Evolutionary conservation across 1,140 invertebrate species (phyloP), one percentile per base, ranked within the genome.

Genomic region (Ectropis grisescens): DNA sequence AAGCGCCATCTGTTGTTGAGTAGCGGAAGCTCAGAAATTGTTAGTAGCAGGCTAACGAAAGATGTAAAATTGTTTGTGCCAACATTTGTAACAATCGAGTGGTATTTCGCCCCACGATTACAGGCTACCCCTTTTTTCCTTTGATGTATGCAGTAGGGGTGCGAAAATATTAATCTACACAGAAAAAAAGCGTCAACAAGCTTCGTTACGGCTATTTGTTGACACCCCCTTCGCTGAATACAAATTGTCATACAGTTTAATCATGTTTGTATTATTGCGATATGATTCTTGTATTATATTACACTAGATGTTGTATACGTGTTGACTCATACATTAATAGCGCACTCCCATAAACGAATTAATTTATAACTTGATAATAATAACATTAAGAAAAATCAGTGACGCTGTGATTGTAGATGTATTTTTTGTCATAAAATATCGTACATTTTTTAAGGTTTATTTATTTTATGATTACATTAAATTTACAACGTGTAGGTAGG

Each of bases 11-110:
- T 79, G 59, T 66, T 59, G 67, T 65, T 28, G 57, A 61, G 56
- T 70, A 68, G 67, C 34, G 31, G 46, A 56, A 59, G 41, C 50
- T 61, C 51, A 42, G 58, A 58, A 64, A 74, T n/a, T n/a, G n/a
- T n/a, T n/a, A n/a, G n/a, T n/a, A n/a, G n/a, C n/a, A n/a, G n/a
- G n/a, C n/a, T n/a, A n/a, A n/a, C n/a, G n/a, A n/a, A n/a, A n/a
- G n/a, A 68, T 71, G 64, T 74, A 79, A 26, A 79, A 79, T 72
- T 64, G 65, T 74, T 74, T 70, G 74, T 74, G 74, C 71, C 74
- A 76, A 76, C 59, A 55, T 76, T 79, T 74, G 67, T 75, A 64
- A 79, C 71, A 67, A 74, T 69, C 57, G 62, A 75, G 67, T 69
- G 58, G 69, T 66, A 57, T 52, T 54, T 26, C 70, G 59, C 74